These are phyloP conservation scores for Lepidotrigona ventralis DNA, from an alignment of 1,140 invertebrate genomes.

Conservation along the genomic window DNA sequence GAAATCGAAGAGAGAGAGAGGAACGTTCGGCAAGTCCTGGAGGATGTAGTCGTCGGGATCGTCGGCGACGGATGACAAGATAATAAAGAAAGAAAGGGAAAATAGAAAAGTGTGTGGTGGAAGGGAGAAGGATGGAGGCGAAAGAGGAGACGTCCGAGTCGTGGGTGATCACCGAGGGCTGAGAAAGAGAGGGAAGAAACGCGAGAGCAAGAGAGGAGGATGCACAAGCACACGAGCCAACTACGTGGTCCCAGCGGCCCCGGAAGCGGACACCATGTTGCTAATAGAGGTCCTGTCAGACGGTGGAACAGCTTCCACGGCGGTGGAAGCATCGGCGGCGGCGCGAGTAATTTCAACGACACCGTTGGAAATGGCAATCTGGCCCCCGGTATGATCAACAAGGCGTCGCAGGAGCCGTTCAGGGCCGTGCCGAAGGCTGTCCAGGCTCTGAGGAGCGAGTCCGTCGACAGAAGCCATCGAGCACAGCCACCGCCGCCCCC, in stretches of 20 bases:
- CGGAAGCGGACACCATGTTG: constrained; percentile 49
- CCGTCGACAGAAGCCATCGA: constrained; percentile 75
- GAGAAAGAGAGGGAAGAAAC: background rate
- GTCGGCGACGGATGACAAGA: background rate
- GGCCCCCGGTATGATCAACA: constrained; percentile 53
- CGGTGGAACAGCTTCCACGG: constrained; percentile 82
- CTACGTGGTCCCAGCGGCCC: constrained; percentile 66
- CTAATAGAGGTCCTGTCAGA: constrained; percentile 76
- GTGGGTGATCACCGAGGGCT: constrained; percentile 46
- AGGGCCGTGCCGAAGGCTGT: constrained; percentile 75
- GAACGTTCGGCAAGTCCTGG: background rate
- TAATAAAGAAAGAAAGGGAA: background rate
- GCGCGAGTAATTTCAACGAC: constrained; percentile 63
- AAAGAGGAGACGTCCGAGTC: constrained; percentile 48
- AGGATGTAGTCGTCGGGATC: constrained; percentile 13
- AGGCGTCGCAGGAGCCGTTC: constrained; percentile 69
- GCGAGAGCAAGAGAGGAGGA: constrained; percentile 56
- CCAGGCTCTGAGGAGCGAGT: constrained; percentile 76
- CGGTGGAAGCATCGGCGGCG: constrained; percentile 55
- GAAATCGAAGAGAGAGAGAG: background rate
- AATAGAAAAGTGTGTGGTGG: background rate
- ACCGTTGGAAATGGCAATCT: constrained; percentile 60
- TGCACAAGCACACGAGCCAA: constrained; percentile 77
- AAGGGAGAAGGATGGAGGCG: constrained; percentile 21
- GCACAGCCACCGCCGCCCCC: constrained; percentile 74